Conservation (phyloP, 2,797 vertebrate species). For the Hyperoplus lanceolatus region DNA sequence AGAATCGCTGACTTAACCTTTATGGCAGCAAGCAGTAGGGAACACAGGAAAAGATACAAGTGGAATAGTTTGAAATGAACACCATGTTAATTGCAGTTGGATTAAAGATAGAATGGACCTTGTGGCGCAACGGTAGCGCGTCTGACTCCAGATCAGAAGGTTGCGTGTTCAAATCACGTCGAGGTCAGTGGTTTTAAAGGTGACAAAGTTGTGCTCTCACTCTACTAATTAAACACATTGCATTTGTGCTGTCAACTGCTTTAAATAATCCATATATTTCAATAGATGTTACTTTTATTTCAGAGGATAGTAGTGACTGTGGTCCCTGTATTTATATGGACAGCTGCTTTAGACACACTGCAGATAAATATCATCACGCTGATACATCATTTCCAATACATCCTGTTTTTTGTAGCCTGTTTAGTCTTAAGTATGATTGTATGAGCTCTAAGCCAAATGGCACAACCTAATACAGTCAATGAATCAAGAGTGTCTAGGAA, state of each 20-base stretch:
- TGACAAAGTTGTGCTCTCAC: no score
- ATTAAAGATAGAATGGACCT: constrained; percentile 24
- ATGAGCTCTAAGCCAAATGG: constrained; percentile 5
- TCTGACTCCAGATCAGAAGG: constrained; percentile 81
- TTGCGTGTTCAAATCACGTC: constrained; percentile 79
- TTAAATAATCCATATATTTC: no score
- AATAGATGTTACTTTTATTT: background rate
- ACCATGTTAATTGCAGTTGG: rapidly evolving
- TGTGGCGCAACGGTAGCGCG: constrained; percentile 75
- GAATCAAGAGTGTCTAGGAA: background rate
- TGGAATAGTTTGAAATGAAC: no score
- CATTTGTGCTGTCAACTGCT: no score
- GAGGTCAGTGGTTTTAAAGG: constrained; percentile 59
- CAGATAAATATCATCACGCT: background rate
- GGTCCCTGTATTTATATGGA: background rate
- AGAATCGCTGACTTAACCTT: no score
- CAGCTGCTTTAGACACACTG: background rate
- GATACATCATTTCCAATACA: background rate
- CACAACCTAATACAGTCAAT: background rate
- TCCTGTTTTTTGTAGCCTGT: background rate
- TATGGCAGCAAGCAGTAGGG: no score
- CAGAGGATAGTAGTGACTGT: background rate
- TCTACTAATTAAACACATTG: no score
- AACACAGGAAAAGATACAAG: no score
- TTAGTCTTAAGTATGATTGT: background rate